Base-by-base conservation (phyloP, 1,140 invertebrate species). In the Battus philenor region DNA sequence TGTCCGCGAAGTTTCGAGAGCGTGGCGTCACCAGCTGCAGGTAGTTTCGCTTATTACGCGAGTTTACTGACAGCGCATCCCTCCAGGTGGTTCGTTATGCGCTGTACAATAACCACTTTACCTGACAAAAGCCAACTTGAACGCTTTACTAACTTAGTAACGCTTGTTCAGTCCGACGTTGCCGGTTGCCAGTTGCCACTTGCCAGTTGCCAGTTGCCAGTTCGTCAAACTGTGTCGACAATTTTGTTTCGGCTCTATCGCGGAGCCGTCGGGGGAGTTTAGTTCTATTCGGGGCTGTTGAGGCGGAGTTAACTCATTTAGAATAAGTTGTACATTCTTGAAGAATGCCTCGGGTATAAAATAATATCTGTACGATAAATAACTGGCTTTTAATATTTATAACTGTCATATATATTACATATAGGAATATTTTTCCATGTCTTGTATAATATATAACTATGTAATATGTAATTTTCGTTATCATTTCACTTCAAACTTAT, bases 51-150 rank as follows among this genome's bases (percentile, higher is more conserved):
- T 41, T 41, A 41, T 41, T 41, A 41, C 36, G 36, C 36, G 36
- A 41, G 36, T 29, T 39, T 39, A 4, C 10, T 15, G 13, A 10
- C 22, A 26, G 36, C 36, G 11, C 36, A 41, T 41, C 36, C 36
- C 36, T 41, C 36, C 22, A 24, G 36, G 24, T 41, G 36, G 22
- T 41, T 41, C 36, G 36, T 41, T 41, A 41, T 41, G 15, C 36
- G 24, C 36, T 22, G 22, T 41, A 41, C 36, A 41, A 41, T 41
- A 41, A 41, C 36, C 36, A 41, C 36, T 41, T 41, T 41, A 41
- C 36, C 36, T 41, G 38, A 41, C 38, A 41, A 41, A 41, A 41
- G 38, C 38, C 24, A 41, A 41, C 38, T 41, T 41, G 38, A 41
- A 41, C 38, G 38, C 12, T 41, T 41, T 41, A 41, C 38, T 41